A percentile compares a stretch with the other conserved stretches of the same genome.
Evolutionary conservation across 2,797 vertebrate species (phyloP).

Genomic region (Halcyon leucocephala): DNA sequence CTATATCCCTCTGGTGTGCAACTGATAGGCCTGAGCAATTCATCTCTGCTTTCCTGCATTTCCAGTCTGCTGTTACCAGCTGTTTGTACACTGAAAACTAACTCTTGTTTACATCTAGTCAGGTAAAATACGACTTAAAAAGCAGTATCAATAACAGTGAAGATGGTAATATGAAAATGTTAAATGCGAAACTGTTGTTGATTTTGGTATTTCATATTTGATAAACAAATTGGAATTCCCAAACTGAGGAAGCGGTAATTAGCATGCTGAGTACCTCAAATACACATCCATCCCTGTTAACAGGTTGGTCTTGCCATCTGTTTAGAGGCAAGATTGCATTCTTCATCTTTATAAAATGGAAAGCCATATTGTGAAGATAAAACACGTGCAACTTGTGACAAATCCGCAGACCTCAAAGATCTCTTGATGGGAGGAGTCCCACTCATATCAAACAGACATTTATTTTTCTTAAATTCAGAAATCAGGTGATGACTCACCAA

Average conservation of each 20-base stretch:
- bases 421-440: background rate
- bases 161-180: background rate
- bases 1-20: background rate
- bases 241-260: background rate
- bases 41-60: constrained; percentile 42
- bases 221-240: background rate
- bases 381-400: background rate
- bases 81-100: constrained; percentile 25
- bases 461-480: background rate
- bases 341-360: background rate
- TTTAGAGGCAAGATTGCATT: background rate
- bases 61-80: constrained; percentile 30
- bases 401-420: background rate
- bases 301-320: background rate
- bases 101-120: constrained; percentile 36
- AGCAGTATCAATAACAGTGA: background rate
- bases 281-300: background rate
- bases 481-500: background rate
- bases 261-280: background rate
- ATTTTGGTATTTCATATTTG: background rate
- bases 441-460: background rate
- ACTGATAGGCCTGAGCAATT: constrained; percentile 63
- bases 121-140: background rate
- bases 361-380: background rate
- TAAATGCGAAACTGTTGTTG: background rate